Percentiles rank a stretch among this genome's conserved stretches.
These are phyloP conservation scores for Ashinkailepas kermadecensis DNA, from an alignment of 2,888 invertebrate genomes.

Conservation along the genomic window DNA sequence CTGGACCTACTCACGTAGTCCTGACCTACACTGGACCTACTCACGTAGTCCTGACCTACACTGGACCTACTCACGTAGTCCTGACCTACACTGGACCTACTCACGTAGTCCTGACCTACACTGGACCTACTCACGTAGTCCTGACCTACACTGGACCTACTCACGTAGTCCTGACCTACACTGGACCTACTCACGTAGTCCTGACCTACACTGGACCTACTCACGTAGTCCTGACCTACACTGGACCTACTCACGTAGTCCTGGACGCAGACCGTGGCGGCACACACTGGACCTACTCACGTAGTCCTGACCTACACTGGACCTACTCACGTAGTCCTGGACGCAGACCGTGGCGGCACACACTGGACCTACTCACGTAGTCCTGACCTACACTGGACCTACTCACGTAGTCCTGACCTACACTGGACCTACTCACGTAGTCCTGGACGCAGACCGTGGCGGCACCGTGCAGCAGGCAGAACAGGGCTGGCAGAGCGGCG, in stretches of 20 bases:
- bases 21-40: no score
- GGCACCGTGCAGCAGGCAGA: constrained; percentile 59
- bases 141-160: no score
- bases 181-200: constrained; percentile 94
- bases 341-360: constrained; percentile 63
- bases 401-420: constrained; percentile 95
- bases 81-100: no score
- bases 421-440: constrained; percentile 62
- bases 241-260: constrained; percentile 94
- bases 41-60: constrained; percentile 97
- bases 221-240: constrained; percentile 97
- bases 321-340: constrained; percentile 93
- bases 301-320: no score
- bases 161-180: constrained; percentile 97
- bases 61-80: constrained; percentile 94
- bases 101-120: constrained; percentile 97
- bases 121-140: constrained; percentile 94
- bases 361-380: constrained; percentile 87
- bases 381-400: no score
- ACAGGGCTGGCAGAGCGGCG: constrained; percentile 77
- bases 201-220: no score
- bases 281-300: no score
- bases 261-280: constrained; percentile 68
- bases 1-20: constrained; percentile 94
- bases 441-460: constrained; percentile 75